Percentiles rank a stretch among this genome's conserved stretches.
These are phyloP conservation scores for Plagodis pulveraria DNA, from an alignment of 2,888 invertebrate species.

Conservation along the genomic window DNA sequence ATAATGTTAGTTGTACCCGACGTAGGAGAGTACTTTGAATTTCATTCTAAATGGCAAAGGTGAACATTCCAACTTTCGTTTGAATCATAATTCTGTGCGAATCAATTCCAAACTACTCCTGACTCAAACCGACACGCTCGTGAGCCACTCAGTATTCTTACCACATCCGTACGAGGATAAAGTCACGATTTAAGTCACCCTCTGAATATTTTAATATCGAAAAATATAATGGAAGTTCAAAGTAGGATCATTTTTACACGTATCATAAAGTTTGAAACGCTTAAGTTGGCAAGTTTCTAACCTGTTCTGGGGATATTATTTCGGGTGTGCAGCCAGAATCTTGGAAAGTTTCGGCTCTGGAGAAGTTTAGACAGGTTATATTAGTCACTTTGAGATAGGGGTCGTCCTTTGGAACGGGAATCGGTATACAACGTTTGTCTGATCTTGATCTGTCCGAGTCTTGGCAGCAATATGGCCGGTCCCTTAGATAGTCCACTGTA, in stretches of 20 bases:
- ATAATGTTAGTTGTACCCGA: too few species aligned
- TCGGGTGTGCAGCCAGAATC: conserved; percentile 62
- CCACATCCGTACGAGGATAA: conserved; percentile 34
- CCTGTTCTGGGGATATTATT: conserved; percentile 62
- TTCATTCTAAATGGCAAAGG: conserved; percentile 11
- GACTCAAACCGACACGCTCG: conserved; percentile 27
- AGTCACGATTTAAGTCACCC: conserved; percentile 46
- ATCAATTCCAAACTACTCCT: conserved; percentile 33
- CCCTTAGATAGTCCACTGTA: conserved; percentile 60
- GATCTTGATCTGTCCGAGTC: conserved; percentile 43
- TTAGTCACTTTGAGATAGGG: conserved; percentile 69
- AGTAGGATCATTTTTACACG: conserved; percentile 45
- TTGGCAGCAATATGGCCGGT: conserved; percentile 58
- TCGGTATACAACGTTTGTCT: conserved; percentile 62
- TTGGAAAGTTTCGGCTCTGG: conserved; percentile 71
- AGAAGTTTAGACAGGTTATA: conserved; percentile 70
- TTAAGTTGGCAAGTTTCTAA: conserved; percentile 41
- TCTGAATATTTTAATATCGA: conserved; percentile 47
- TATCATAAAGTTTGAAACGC: conserved; percentile 39
- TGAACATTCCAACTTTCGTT: conserved; percentile 22
- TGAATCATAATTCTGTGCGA: conserved; percentile 33
- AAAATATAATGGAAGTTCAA: conserved; percentile 43
- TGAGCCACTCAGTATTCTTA: conserved; percentile 42
- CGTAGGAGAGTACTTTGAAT: conserved; percentile 2
- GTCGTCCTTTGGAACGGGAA: conserved; percentile 63